Percentiles rank a stretch among this genome's conserved stretches.
Evolutionary conservation across 2,113 vertebrate genomes (phyloP).

Genomic region (Tympanuchus pallidicinctus): DNA sequence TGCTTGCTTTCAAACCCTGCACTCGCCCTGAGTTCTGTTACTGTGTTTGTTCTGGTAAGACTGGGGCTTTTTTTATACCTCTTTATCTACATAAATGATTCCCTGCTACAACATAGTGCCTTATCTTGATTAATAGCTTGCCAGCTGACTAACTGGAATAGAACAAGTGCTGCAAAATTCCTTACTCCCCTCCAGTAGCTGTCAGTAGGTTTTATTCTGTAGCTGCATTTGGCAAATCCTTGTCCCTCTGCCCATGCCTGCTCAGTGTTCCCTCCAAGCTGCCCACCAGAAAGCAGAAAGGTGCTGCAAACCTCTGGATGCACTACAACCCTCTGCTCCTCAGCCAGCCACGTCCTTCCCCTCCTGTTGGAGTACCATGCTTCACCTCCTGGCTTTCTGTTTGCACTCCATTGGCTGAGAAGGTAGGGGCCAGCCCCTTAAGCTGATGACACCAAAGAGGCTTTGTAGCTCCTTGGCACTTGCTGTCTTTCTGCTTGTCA

Average conservation of each 20-base stretch:
- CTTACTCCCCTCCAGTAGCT: not conserved
- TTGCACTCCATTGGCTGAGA: not conserved
- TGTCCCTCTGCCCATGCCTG: not conserved
- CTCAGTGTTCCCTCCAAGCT: not conserved
- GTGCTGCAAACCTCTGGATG: not conserved
- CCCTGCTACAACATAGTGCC: not conserved
- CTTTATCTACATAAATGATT: not conserved
- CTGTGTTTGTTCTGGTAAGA: not conserved
- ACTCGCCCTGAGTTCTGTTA: not conserved
- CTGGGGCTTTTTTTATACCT: constrained; percentile 7
- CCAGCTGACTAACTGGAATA: not conserved
- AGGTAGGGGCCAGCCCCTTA: not conserved
- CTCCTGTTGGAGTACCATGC: not conserved
- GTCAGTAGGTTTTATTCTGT: rapidly evolving
- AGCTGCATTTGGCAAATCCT: not conserved
- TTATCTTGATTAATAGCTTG: not conserved
- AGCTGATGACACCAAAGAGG: not conserved
- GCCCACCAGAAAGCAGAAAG: not conserved
- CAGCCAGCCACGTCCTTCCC: not conserved
- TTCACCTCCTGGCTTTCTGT: not conserved
- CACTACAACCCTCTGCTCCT: not conserved
- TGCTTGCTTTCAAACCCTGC: not conserved
- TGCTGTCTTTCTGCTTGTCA: not conserved
- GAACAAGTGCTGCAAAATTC: not conserved
- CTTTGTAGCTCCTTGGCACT: not conserved